Base-by-base conservation (phyloP, 1,140 invertebrate genomes). In the Trichonephila clavipes region DNA sequence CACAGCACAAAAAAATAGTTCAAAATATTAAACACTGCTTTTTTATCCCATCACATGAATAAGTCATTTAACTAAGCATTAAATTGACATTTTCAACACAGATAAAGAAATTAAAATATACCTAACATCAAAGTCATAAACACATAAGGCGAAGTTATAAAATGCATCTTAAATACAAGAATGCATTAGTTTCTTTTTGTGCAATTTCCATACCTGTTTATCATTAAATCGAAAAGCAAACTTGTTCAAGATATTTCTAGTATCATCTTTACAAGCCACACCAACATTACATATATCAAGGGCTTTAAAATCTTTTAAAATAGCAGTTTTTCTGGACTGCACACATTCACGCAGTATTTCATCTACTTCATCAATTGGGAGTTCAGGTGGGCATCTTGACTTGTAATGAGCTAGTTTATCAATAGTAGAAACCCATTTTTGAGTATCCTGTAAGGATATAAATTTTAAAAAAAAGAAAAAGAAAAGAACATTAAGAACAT, bases 271-370 rank as follows among this genome's bases (percentile, higher is more conserved):
- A 51, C 88, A 90, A n/a, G 34, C 82, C 10, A 94, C 81, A 16
- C 93, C 93, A 62, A 94, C 93, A 86, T 90, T 90, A n/a, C 88
- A 94, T 16, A 86, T 40, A 72, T 94, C 93, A 12, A 94, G 81
- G 34, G 81, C 14, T n/a, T 85, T 72, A 21, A 94, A 94, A 90
- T 94, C 93, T 62, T 86, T 90, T 18, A 94, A 44, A 61, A 94
- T 90, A 2, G 77, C 82, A 61, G 61, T 90, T 86, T 90, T 90
- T 62, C 88, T 90, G 10, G 93, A 66, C 16, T 34, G n/a, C 0
- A 94, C 81, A 85, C 88, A 90, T 44, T 94, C 93, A 0, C 44
- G 18, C 40, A 94, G 21, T 61, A 90, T 69, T 88, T 94, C 72
- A 28, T 94, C 93, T 0, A 62, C 88, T 90, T 94, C 93, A 59